Conservation (phyloP, 1,140 invertebrate species). For the Meloidogyne floridensis region DNA sequence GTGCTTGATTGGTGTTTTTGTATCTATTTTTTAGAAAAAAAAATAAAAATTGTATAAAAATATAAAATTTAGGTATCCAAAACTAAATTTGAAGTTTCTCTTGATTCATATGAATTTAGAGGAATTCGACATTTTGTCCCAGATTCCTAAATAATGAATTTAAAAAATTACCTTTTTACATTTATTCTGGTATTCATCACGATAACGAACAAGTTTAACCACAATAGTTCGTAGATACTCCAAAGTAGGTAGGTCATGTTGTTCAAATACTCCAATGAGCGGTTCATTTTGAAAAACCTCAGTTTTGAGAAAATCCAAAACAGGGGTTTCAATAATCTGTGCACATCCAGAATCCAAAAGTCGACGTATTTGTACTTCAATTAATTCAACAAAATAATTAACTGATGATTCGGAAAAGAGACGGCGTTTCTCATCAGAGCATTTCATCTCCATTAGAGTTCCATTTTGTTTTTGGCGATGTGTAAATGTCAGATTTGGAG, state of each 20-base stretch:
- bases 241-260: conserved; percentile 14
- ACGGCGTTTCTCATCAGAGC: conserved; percentile 28
- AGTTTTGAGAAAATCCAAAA: conserved; percentile 26
- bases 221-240: conserved; percentile 18
- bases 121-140: too few species aligned
- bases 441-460: conserved; percentile 4
- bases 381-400: conserved; percentile 31
- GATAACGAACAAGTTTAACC: conserved; percentile 11
- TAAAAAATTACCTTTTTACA: neutral
- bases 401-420: conserved; percentile 30
- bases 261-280: conserved; percentile 14
- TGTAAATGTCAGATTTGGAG: conserved; percentile 4
- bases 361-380: conserved; percentile 29
- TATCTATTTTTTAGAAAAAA: neutral
- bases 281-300: conserved; percentile 23
- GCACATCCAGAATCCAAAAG: conserved; percentile 24
- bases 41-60: neutral
- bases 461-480: conserved; percentile 1
- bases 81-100: too few species aligned
- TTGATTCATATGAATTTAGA: too few species aligned
- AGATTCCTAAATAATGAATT: too few species aligned
- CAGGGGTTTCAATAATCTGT: conserved; percentile 27
- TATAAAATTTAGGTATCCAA: neutral
- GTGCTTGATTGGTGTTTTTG: neutral
- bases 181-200: conserved; percentile 14